phyloP scores from a whole-genome alignment of 92 coral and sea anemone species.

The Zoanthus sansibaricus region DNA sequence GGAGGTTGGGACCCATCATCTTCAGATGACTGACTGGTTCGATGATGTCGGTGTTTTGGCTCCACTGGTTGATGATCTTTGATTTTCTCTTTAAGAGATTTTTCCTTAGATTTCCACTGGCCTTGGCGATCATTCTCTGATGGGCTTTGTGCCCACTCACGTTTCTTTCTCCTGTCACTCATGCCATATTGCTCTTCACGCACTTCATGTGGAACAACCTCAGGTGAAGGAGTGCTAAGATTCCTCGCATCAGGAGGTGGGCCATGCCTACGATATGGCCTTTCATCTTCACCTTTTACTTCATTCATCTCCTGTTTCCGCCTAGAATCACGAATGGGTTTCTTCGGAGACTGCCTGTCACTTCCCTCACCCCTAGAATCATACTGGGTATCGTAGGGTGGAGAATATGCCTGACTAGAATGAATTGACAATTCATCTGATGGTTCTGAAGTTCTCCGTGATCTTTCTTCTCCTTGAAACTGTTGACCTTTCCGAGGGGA shows the following conservation, averaged over 20 bases:
- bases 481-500: conserved; percentile 4
- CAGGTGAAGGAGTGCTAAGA: conserved; percentile 28
- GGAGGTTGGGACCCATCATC: background rate
- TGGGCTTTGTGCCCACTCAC: conserved; percentile 17
- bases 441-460: conserved; percentile 11
- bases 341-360: conserved; percentile 35
- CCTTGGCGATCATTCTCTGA: conserved; percentile 28
- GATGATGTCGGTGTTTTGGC: conserved; percentile 20
- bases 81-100: conserved; percentile 1
- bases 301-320: conserved; percentile 15
- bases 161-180: conserved; percentile 25
- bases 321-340: conserved; percentile 13
- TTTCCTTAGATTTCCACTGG: conserved; percentile 28
- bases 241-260: background rate
- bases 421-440: conserved; percentile 20
- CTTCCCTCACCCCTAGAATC: conserved; percentile 26
- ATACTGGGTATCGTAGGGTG: conserved; percentile 27
- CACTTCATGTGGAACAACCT: background rate
- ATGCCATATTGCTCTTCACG: background rate
- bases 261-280: conserved; percentile 20
- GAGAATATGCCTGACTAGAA: conserved; percentile 16
- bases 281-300: conserved; percentile 6
- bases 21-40: conserved; percentile 28
- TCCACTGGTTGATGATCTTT: conserved; percentile 14
- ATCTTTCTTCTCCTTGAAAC: conserved; percentile 7